A percentile compares a stretch with the other conserved stretches of the same genome.
Evolutionary conservation across 1,140 invertebrate genomes (phyloP).

Genomic region (Drosophila kepulauana): DNA sequence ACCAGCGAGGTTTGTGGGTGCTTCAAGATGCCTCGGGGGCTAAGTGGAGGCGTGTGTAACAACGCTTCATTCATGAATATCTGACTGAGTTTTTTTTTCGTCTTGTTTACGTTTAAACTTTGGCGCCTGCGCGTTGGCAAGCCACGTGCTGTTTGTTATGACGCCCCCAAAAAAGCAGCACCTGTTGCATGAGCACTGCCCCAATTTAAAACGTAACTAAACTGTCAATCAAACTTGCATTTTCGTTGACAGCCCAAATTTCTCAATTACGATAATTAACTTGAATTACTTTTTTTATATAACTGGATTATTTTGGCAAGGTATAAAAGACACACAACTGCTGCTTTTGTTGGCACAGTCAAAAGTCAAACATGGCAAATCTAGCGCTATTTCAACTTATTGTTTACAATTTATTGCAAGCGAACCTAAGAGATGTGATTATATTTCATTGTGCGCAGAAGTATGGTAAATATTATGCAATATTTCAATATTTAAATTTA

Average conservation of each 20-base stretch:
- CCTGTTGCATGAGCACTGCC: conserved; percentile 23
- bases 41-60: not conserved
- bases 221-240: conserved; percentile 37
- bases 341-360: not conserved
- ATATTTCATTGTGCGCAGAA: conserved; percentile 74
- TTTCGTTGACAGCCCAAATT: conserved; percentile 56
- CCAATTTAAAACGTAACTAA: not conserved
- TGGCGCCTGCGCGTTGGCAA: conserved; percentile 59
- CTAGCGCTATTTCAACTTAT: conserved; percentile 60
- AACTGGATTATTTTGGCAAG: not conserved
- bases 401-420: conserved; percentile 67
- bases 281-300: conserved; percentile 38
- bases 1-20: not conserved
- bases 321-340: conserved; percentile 52
- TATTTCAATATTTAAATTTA: not conserved
- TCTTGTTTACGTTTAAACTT: conserved; percentile 63
- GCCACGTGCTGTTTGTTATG: conserved; percentile 34
- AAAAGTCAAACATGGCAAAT: conserved; percentile 36
- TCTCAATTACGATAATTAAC: conserved; percentile 30
- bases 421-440: conserved; percentile 52
- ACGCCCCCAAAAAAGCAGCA: conserved; percentile 11
- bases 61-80: conserved; percentile 74
- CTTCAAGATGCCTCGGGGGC: not conserved
- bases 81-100: conserved; percentile 29
- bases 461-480: conserved; percentile 33